phyloP scores from a whole-genome alignment of 2,888 invertebrate genomes.

The Creontiades dilutus region DNA sequence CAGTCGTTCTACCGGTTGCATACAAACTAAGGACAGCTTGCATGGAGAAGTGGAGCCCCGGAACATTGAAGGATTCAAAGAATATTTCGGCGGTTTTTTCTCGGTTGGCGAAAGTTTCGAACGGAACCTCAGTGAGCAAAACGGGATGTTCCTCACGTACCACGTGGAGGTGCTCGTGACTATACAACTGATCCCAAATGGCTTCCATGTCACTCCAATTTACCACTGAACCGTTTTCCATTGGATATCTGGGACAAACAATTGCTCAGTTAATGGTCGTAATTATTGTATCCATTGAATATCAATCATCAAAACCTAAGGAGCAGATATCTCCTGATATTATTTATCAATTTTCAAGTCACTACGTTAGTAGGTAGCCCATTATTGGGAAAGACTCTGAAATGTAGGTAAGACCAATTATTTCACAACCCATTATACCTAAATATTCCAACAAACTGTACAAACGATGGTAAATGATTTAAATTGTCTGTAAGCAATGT shows the following conservation, averaged over 20 bases:
- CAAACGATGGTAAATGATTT: too few species aligned
- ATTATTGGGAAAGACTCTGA: too few species aligned
- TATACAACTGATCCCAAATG: constrained; percentile 96
- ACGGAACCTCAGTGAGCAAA: constrained; percentile 92
- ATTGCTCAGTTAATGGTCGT: too few species aligned
- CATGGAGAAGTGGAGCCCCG: constrained; percentile 96
- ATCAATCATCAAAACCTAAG: too few species aligned
- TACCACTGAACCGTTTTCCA: constrained; percentile 93
- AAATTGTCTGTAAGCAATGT: too few species aligned
- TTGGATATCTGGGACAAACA: constrained; percentile 85
- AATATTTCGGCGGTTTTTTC: constrained; percentile 96
- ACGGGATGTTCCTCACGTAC: constrained; percentile 96
- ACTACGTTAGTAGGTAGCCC: too few species aligned
- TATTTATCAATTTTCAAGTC: too few species aligned
- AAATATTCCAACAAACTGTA: too few species aligned
- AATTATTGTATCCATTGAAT: too few species aligned
- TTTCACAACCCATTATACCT: too few species aligned
- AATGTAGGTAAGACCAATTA: too few species aligned
- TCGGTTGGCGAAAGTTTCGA: constrained; percentile 94
- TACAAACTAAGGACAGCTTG: constrained; percentile 96
- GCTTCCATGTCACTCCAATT: constrained; percentile 96
- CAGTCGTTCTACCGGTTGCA: constrained; percentile 97
- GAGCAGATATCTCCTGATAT: too few species aligned
- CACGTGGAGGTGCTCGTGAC: constrained; percentile 90
- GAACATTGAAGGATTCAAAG: constrained; percentile 95